A percentile compares a stretch with the other conserved stretches of the same genome.
Conservation (phyloP, 2,888 invertebrate species). For the Cephus spinipes region DNA sequence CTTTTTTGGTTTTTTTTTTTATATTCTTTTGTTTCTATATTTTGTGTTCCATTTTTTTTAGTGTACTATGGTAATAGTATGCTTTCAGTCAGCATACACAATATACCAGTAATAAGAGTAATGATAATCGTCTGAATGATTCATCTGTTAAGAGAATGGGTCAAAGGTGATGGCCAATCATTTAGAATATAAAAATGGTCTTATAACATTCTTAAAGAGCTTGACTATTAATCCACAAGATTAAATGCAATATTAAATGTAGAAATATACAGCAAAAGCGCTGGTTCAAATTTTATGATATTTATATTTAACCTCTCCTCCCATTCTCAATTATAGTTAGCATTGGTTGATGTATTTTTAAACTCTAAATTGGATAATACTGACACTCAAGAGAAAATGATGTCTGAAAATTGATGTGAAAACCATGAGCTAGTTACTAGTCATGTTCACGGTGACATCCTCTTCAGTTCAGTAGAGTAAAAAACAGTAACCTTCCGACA, state of each 20-base stretch:
- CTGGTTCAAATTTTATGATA: not conserved
- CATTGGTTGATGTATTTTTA: constrained; percentile 21
- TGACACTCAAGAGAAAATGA: constrained; percentile 38
- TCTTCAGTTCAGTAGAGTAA: not conserved
- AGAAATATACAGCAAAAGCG: not conserved
- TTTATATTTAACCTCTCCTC: not conserved
- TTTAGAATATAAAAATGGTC: not conserved
- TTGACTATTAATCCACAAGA: not conserved
- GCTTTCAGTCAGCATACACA: not conserved
- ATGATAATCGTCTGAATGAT: constrained; percentile 38
- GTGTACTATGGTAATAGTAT: not conserved
- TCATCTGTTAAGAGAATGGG: constrained; percentile 39
- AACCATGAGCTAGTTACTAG: not conserved
- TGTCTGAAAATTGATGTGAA: constrained; percentile 7
- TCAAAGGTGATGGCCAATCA: constrained; percentile 30
- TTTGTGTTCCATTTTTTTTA: not conserved
- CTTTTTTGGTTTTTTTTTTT: not conserved
- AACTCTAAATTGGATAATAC: constrained; percentile 42
- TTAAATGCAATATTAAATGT: not conserved
- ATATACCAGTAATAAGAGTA: not conserved
- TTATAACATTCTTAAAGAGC: not conserved
- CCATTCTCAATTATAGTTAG: not conserved
- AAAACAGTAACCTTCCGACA: not conserved
- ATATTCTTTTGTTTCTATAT: not conserved
- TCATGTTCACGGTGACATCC: not conserved